Base-by-base conservation (phyloP, 2,113 vertebrate genomes). In the Oncorhynchus masou region DNA sequence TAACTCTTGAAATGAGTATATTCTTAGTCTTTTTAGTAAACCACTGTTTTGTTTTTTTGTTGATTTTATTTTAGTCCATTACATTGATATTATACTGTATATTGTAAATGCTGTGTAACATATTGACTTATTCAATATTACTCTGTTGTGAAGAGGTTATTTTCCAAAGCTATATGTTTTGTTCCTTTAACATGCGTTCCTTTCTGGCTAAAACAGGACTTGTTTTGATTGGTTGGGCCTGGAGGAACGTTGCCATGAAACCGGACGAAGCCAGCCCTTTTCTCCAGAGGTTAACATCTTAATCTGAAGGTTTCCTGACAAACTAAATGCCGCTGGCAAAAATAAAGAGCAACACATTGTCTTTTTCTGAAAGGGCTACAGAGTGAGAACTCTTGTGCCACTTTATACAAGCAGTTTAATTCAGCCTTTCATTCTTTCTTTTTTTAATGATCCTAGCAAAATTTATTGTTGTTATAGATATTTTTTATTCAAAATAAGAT, bases 401-500 rank as follows among this genome's bases (percentile, higher is more conserved):
- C 39, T 45, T 45, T 45, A 45, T 45, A 45, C 39, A 45, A 45
- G 39, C 39, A 11, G 9, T 45, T 45, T 45, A 3, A 9, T 97
- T 97, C 95, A 97, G 95, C 96, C 96, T 97, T 95, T 97, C 94
- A 85, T 95, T 89, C 83, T 85, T 81, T n/a, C n/a, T 93, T 94
- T 94, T 94, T 93, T 1, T 1, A 1, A 94, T 96, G 90, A 95
- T 96, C 95, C 96, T 97, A 98, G 96, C 96, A 98, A 98, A 98
- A 98, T 96, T 95, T 95, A 94, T 94, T 94, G 95, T 97, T 96
- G 91, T 96, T 95, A 96, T 96, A 97, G 96, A 98, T 95, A 93
- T 96, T 96, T 96, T 91, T 98, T 97, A 99, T 98, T 98, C 96
- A 99, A 99, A 99, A 99, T 98, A 97, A 97, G 95, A 98, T 98